These are phyloP conservation scores for Lithophane ornitopus DNA, from an alignment of 2,888 invertebrate genomes.

Conservation along the genomic window DNA sequence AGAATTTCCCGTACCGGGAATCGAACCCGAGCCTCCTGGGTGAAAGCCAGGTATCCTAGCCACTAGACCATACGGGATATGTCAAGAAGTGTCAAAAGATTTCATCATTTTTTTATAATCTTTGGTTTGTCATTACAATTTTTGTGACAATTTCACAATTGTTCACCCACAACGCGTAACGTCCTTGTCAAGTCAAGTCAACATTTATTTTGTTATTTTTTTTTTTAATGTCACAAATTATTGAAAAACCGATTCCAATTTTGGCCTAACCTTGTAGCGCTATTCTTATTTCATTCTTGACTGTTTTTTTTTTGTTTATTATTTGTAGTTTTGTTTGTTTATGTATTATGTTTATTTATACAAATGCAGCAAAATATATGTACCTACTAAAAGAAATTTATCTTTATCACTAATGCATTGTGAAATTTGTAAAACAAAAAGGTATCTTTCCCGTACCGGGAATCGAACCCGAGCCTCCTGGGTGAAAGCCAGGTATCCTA, in stretches of 20 bases:
- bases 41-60: conserved; percentile 94
- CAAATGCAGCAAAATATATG: not conserved
- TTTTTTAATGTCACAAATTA: not conserved
- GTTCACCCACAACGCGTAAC: not conserved
- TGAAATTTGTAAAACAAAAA: not conserved
- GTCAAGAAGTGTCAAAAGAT: fast-evolving
- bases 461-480: conserved; percentile 94
- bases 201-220: not conserved
- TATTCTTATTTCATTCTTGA: not conserved
- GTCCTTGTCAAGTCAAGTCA: not conserved
- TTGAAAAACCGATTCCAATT: not conserved
- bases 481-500: conserved; percentile 94
- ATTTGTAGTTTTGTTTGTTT: no score
- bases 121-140: not conserved
- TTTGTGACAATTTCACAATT: not conserved
- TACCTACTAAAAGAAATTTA: not conserved
- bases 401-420: not conserved
- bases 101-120: not conserved
- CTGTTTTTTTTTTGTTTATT: no score
- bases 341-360: not conserved
- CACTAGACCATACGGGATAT: conserved; percentile 87
- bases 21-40: conserved; percentile 94
- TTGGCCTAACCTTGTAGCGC: not conserved
- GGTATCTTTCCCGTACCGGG: conserved; percentile 82
- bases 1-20: conserved; percentile 87